phyloP scores from a whole-genome alignment of 2,888 invertebrate genomes.

The Spisula subtruncata region DNA sequence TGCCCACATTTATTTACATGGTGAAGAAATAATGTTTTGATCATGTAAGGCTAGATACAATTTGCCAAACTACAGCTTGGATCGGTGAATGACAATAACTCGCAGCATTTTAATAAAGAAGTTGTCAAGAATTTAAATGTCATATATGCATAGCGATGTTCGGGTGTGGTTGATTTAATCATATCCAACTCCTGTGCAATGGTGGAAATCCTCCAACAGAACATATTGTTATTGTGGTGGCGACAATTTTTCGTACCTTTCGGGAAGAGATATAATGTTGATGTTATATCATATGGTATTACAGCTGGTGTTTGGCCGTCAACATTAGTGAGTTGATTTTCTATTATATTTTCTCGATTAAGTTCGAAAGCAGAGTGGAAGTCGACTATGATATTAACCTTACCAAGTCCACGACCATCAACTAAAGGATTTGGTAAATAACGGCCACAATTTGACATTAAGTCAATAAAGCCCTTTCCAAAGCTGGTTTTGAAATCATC shows the following conservation, averaged over 20 bases:
- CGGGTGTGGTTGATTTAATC: background rate
- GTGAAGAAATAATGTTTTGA: background rate
- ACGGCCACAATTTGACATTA: no score
- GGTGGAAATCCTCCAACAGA: background rate
- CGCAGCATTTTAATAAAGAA: background rate
- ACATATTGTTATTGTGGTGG: background rate
- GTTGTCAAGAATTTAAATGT: background rate
- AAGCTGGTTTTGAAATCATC: background rate
- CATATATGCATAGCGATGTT: constrained; percentile 11
- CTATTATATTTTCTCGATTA: background rate
- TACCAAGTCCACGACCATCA: background rate
- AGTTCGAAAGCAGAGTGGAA: background rate
- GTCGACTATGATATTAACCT: background rate
- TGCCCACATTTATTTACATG: background rate
- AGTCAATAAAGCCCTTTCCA: background rate
- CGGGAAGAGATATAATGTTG: background rate
- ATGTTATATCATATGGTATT: background rate
- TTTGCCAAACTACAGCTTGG: no score
- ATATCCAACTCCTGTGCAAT: background rate
- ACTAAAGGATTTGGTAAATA: fast-evolving
- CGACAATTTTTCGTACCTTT: background rate
- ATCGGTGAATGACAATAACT: no score
- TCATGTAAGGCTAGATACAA: no score
- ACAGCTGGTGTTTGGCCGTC: background rate
- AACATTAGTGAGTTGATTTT: no score